phyloP scores from a whole-genome alignment of 2,797 vertebrate genomes.

The Onychomys arenicola region DNA sequence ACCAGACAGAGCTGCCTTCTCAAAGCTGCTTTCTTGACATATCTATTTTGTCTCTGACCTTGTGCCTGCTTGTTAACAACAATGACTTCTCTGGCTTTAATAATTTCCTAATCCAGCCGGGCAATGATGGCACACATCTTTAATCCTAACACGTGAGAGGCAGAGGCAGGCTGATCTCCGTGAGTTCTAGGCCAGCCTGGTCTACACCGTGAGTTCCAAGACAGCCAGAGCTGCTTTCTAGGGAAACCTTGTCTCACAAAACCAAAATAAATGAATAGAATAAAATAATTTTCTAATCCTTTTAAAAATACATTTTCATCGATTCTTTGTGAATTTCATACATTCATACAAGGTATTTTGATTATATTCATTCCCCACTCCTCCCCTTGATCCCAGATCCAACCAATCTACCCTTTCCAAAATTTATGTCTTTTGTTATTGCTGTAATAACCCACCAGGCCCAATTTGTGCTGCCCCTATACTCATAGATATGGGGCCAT shows the following conservation, averaged over 20 bases:
- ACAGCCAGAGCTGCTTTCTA: not conserved
- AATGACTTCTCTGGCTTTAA: constrained; percentile 38
- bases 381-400: not conserved
- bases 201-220: not conserved
- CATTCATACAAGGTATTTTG: not conserved
- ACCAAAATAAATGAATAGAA: not conserved
- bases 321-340: not conserved
- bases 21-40: not conserved
- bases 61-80: not conserved
- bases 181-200: not conserved
- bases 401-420: not conserved
- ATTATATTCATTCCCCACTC: not conserved
- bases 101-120: not conserved
- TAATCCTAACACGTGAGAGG: not conserved
- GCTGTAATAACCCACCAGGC: not conserved
- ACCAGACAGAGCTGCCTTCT: not conserved
- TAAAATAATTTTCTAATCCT: not conserved
- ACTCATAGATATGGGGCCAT: not conserved
- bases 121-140: not conserved
- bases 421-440: not conserved
- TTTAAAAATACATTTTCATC: not conserved
- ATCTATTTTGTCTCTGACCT: not conserved
- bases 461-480: not conserved
- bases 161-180: not conserved
- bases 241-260: not conserved